Evolutionary conservation across 2,113 vertebrate species (phyloP), one percentile per base, ranked within the genome.

Genomic region (Isurus oxyrinchus): DNA sequence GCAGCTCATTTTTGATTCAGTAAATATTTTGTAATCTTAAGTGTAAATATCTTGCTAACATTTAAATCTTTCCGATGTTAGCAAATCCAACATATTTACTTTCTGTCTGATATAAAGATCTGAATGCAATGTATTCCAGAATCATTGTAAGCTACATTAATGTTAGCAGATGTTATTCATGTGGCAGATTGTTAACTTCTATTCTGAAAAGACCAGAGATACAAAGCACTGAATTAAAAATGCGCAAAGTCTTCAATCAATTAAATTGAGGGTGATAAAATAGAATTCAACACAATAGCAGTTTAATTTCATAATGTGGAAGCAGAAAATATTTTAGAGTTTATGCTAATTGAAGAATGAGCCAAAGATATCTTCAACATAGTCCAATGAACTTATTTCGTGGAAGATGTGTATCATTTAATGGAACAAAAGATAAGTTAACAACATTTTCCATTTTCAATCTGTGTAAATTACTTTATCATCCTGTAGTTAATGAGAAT

Each of bases 201-300:
- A 95, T 96, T 0, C 96, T 79, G 3, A 63, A 96, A 81, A 27
- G 95, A 95, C 66, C 94, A 86, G 94, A 95, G 59, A 96, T 96
- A 96, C 96, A 96, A 66, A 96, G 87, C 25, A 76, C 25, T 96
- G 97, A 97, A 97, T 97, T 96, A 97, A 97, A 97, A 97, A 96
- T 79, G 94, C 66, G 27, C 59, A 69, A 96, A 67, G 40, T 96
- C 96, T 96, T 97, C 63, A 44, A 61, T 97, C 96, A 96, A n/a
- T 97, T 97, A 96, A 97, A 97, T 95, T 96, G 96, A 97, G 96
- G 84, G 63, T 96, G 97, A 97, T 96, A 96, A 97, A 96, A 97
- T 94, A 96, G 97, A 96, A 97, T 96, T 63, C 23, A 67, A 81
- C 11, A 0, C 81, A 61, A 19, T 96, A 5, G 86, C 96, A 79